These are phyloP conservation scores for Acleris laterana DNA, from an alignment of 2,888 invertebrate species.

Conservation along the genomic window DNA sequence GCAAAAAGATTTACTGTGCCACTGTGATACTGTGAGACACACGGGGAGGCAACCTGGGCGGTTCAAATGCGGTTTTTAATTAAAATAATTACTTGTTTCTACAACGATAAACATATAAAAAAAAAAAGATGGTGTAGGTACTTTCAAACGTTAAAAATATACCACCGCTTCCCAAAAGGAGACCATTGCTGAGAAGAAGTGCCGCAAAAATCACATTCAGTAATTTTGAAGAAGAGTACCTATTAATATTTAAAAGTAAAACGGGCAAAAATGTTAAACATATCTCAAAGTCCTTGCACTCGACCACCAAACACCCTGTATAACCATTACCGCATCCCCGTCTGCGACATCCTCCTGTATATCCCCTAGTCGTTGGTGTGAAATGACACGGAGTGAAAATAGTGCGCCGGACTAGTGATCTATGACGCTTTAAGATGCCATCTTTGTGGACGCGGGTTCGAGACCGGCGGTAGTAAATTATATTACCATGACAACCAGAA, in stretches of 20 bases:
- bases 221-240: no score
- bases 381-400: constrained; percentile 14
- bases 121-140: no score
- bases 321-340: neutral
- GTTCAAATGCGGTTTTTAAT: constrained; percentile 2
- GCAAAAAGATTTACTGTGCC: constrained; percentile 46
- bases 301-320: neutral
- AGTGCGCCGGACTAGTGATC: constrained; percentile 4
- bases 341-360: neutral
- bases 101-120: no score
- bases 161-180: no score
- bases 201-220: no score
- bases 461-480: neutral
- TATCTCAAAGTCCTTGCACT: neutral
- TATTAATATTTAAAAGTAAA: no score
- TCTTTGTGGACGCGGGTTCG: constrained; percentile 6
- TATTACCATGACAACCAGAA: neutral
- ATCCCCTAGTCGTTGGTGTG: constrained; percentile 18
- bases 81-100: neutral
- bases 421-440: constrained; percentile 7
- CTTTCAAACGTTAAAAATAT: no score
- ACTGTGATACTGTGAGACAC: constrained; percentile 36
- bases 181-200: no score
- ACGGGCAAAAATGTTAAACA: neutral
- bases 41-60: constrained; percentile 29